Evolutionary conservation across 2,888 invertebrate genomes (phyloP).

Genomic region (Antheraea yamamai): DNA sequence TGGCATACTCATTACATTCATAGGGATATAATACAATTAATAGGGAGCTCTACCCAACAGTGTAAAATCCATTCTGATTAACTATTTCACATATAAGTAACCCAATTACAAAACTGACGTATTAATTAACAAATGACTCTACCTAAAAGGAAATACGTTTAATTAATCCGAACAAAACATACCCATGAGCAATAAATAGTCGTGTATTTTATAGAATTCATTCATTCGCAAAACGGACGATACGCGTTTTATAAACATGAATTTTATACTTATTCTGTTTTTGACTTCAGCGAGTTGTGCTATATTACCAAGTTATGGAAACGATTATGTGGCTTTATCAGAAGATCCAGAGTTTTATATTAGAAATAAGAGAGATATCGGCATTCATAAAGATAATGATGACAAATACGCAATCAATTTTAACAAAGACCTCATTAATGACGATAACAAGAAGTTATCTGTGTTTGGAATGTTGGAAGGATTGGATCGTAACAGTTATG

Average conservation of each 20-base stretch:
- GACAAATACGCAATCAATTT: conserved; percentile 8
- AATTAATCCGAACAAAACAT: not conserved
- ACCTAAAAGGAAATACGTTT: conserved; percentile 2
- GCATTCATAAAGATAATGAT: not conserved
- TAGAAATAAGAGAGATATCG: conserved; percentile 5
- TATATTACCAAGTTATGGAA: not conserved
- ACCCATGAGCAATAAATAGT: not conserved
- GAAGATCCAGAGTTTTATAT: not conserved
- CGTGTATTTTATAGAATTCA: not conserved
- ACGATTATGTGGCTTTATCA: conserved; percentile 6
- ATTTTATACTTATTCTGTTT: not conserved
- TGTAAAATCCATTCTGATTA: not conserved
- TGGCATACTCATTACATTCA: too few relatives aligned
- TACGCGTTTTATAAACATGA: not conserved
- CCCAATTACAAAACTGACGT: not conserved
- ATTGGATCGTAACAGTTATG: conserved; percentile 2
- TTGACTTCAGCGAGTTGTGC: conserved; percentile 1
- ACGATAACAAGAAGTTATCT: not conserved
- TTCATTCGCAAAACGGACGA: not conserved
- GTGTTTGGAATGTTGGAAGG: conserved; percentile 8
- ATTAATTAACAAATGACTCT: not conserved
- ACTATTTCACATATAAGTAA: not conserved
- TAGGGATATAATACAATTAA: too few relatives aligned
- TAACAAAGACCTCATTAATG: conserved; percentile 4
- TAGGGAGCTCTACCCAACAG: too few relatives aligned